Base-by-base conservation (phyloP, 2,113 vertebrate genomes). In the Labrus mixtus region DNA sequence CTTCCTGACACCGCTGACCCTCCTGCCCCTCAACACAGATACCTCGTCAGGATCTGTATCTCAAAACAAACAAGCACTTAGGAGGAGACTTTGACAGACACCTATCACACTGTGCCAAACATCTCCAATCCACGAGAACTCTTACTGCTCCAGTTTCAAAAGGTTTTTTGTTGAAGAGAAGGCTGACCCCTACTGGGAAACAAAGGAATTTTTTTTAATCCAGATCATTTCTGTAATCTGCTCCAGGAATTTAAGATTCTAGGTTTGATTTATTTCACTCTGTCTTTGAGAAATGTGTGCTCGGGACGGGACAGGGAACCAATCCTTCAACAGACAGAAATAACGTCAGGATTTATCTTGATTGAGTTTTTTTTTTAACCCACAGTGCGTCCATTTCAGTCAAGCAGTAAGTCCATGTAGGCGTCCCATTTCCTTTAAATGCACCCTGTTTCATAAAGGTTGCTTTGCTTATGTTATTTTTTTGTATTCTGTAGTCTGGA, bases 181-280 rank as follows among this genome's bases (percentile, higher is more conserved):
- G 77, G 25, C 75, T 89, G 89, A 76, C 89, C 80, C 77, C 89
- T 93, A 80, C 85, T 88, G 89, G 87, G 50, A 60, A 2, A 76
- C 15, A 68, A 15, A 10, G 70, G 77, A 29, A 87, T 53, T 46
- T 72, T 61, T 61, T 41, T 71, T 20, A 16, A 15, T 39, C 62
- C 20, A 55, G 20, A 62, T 10, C 20, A 55, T n/a, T 43, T 68
- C 0, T 1, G 6, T 46, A 6, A 55, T 45, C 19, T 64, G 0
- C 19, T 46, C 9, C 3, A 23, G 13, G 15, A 43, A 67, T 39
- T 66, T 37, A 8, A 64, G 39, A 20, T 39, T 29, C 0, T 39
- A 6, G 3, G 15, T 53, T 36, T 39, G 12, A 46, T 46, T 51
- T 13, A 20, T 48, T 54, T 68, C n/a, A 4, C 16, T 4, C 1